Evolutionary conservation across 2,113 vertebrate genomes (phyloP).

Genomic region (Gobiocypris rarus): DNA sequence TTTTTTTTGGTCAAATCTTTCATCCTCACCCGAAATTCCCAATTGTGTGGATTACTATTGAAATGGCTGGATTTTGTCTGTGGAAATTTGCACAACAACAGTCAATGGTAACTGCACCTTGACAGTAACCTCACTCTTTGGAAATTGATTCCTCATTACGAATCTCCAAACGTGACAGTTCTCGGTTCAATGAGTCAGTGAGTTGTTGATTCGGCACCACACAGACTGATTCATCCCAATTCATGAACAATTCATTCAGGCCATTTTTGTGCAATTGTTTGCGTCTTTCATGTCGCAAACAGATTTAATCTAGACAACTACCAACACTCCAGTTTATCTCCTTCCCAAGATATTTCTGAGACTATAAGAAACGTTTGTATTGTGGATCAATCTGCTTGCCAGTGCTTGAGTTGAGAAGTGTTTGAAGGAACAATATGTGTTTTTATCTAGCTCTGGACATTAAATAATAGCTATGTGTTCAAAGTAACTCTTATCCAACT

Average conservation of each 20-base stretch:
- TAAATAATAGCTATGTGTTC: conserved; percentile 10
- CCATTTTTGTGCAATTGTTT: neutral
- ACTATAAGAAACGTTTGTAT: neutral
- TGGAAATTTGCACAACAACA: neutral
- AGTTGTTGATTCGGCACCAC: neutral
- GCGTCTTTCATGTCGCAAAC: neutral
- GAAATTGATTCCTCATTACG: neutral
- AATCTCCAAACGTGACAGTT: neutral
- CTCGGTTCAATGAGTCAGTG: neutral
- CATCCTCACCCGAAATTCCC: neutral
- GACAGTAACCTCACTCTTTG: neutral
- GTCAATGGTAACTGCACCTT: neutral
- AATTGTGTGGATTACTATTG: neutral
- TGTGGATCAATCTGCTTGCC: conserved; percentile 4
- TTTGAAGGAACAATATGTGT: neutral
- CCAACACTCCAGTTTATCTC: neutral
- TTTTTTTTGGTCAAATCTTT: neutral
- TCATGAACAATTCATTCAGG: neutral
- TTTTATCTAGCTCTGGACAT: neutral
- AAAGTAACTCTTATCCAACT: conserved; percentile 49
- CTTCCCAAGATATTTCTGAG: neutral
- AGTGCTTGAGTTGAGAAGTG: neutral
- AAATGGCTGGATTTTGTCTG: neutral
- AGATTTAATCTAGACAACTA: neutral
- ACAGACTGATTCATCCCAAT: neutral